Conservation (phyloP, 2,888 invertebrate genomes). For the Lucinisca nassula region DNA sequence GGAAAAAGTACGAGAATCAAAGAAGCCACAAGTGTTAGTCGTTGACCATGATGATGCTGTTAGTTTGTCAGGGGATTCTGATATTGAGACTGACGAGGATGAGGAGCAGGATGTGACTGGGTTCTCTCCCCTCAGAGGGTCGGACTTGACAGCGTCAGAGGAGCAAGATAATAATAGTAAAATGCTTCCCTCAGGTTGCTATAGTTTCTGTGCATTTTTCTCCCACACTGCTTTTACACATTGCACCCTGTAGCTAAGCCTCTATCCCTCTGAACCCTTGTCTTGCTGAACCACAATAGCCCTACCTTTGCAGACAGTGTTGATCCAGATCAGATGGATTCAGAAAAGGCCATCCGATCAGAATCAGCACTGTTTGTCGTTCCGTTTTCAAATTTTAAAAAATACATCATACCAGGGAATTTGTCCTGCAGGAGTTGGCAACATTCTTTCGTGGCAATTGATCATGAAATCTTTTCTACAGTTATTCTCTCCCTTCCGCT, state of each 20-base stretch:
- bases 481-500: too few relatives aligned
- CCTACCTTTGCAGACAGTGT: background rate
- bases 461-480: too few relatives aligned
- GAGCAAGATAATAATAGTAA: conserved; percentile 56
- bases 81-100: conserved; percentile 68
- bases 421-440: too few relatives aligned
- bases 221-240: background rate
- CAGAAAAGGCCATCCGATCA: background rate
- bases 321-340: background rate
- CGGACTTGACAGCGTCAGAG: conserved; percentile 30
- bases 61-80: conserved; percentile 71
- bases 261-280: too few relatives aligned
- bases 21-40: conserved; percentile 84
- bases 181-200: conserved; percentile 64
- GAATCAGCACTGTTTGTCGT: background rate
- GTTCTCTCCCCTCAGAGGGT: conserved; percentile 59
- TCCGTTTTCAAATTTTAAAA: too few relatives aligned
- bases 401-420: too few relatives aligned
- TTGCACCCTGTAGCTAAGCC: background rate
- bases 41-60: conserved; percentile 83
- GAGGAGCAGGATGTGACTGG: conserved; percentile 20
- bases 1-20: conserved; percentile 76
- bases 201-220: background rate
- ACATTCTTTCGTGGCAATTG: too few relatives aligned
- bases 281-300: too few relatives aligned